Conservation (phyloP, 2,113 vertebrate species). For the Strigops habroptila region DNA sequence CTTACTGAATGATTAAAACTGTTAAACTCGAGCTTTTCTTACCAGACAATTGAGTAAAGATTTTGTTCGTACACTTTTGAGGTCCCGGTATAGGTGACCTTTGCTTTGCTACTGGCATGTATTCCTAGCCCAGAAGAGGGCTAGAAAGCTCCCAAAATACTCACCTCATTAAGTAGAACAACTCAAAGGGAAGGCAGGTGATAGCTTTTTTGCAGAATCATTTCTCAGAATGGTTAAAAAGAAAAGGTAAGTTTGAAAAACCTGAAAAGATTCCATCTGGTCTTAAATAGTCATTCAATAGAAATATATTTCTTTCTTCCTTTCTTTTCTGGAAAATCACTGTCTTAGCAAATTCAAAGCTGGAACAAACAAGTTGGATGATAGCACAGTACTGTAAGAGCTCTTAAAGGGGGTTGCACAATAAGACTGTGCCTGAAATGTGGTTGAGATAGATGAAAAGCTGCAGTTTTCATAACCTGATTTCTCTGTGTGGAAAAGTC, state of each 20-base stretch:
- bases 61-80: neutral
- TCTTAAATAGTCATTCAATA: neutral
- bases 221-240: neutral
- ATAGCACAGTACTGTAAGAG: neutral
- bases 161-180: neutral
- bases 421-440: neutral
- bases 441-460: neutral
- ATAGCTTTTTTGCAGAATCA: neutral
- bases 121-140: neutral
- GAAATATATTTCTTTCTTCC: neutral
- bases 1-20: neutral
- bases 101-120: neutral
- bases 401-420: neutral
- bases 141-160: neutral
- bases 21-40: neutral
- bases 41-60: neutral
- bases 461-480: neutral
- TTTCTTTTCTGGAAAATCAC: neutral
- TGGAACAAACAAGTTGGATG: neutral
- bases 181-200: neutral
- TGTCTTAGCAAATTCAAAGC: neutral
- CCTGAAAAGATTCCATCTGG: rapidly evolving
- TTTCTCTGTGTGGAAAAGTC: neutral
- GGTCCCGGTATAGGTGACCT: neutral
- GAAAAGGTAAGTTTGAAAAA: neutral